Evolutionary conservation across 2,797 vertebrate species (phyloP), one percentile per base, ranked within the genome.

Genomic region (Cryptoblepharus egeriae): DNA sequence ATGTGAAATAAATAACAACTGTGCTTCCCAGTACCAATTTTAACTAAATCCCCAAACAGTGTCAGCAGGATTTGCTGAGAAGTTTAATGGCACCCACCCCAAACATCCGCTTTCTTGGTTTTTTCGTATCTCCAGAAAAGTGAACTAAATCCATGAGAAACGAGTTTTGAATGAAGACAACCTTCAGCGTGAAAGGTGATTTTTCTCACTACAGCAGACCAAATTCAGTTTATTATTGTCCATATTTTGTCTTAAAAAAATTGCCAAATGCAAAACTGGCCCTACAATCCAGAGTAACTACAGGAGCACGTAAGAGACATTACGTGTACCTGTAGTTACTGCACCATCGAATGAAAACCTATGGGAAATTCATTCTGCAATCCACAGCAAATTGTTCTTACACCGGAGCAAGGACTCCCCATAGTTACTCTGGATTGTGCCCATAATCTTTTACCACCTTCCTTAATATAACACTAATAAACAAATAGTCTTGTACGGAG

Each of bases 381-480:
- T n/a, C n/a, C n/a, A n/a, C n/a, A n/a, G n/a, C n/a, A n/a, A n/a
- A n/a, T n/a, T n/a, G n/a, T n/a, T n/a, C n/a, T n/a, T n/a, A n/a
- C n/a, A n/a, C n/a, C n/a, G n/a, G n/a, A n/a, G n/a, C n/a, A n/a
- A n/a, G n/a, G n/a, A n/a, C n/a, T n/a, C n/a, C n/a, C n/a, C n/a
- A n/a, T n/a, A n/a, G n/a, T n/a, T n/a, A n/a, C n/a, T n/a, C n/a
- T n/a, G n/a, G n/a, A n/a, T n/a, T n/a, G n/a, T n/a, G n/a, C n/a
- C n/a, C 32, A 88, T 84, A 82, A 86, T 89, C 86, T 90, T 90
- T 88, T 73, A 85, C 85, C 85, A 78, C 15, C 61, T 87, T 93
- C 78, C 90, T 42, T 71, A 85, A n/a, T n/a, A n/a, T n/a, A 95
- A 84, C 74, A 67, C 60, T 84, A 91, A 92, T 87, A 80, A 92